Percentiles rank a stretch among this genome's conserved stretches.
Conservation (phyloP, 1,140 invertebrate genomes). For the Calosoma granatense region DNA sequence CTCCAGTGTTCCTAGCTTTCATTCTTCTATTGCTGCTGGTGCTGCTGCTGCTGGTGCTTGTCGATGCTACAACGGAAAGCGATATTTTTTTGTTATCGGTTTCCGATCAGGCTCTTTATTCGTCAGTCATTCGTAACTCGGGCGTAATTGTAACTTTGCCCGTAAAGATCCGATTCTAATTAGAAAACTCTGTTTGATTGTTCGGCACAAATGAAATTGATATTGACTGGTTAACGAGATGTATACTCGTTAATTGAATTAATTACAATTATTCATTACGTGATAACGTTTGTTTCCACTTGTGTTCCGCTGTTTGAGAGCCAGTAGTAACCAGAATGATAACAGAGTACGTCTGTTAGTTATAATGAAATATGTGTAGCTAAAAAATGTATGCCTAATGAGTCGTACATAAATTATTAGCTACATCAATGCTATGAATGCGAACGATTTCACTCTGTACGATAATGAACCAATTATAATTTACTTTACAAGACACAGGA, state of each 20-base stretch:
- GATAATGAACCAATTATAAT: too few relatives aligned
- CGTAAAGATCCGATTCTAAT: constrained; percentile 6
- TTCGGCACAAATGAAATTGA: constrained; percentile 2
- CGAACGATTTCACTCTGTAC: too few relatives aligned
- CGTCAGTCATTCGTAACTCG: constrained; percentile 5
- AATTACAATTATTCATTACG: background rate
- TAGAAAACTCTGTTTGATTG: constrained; percentile 8
- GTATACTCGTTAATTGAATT: background rate
- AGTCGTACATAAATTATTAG: too few relatives aligned
- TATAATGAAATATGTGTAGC: too few relatives aligned
- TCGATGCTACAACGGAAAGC: background rate
- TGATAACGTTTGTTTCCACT: background rate
- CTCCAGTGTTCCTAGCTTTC: background rate
- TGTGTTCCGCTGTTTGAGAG: too few relatives aligned
- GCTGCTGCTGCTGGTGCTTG: background rate
- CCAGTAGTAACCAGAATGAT: too few relatives aligned
- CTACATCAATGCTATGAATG: too few relatives aligned
- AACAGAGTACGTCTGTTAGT: too few relatives aligned
- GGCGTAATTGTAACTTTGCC: constrained; percentile 6
- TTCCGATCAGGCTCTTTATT: constrained; percentile 2
- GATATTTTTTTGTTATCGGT: constrained; percentile 8
- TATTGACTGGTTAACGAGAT: background rate
- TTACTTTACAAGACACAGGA: too few relatives aligned
- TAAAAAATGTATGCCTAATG: too few relatives aligned
- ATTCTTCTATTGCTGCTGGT: background rate